A percentile compares a stretch with the other conserved stretches of the same genome.
These are phyloP conservation scores for Chondrilla cf. caribensis DNA, from an alignment of 37 sponge, comb jelly and placozoan species.

Conservation along the genomic window DNA sequence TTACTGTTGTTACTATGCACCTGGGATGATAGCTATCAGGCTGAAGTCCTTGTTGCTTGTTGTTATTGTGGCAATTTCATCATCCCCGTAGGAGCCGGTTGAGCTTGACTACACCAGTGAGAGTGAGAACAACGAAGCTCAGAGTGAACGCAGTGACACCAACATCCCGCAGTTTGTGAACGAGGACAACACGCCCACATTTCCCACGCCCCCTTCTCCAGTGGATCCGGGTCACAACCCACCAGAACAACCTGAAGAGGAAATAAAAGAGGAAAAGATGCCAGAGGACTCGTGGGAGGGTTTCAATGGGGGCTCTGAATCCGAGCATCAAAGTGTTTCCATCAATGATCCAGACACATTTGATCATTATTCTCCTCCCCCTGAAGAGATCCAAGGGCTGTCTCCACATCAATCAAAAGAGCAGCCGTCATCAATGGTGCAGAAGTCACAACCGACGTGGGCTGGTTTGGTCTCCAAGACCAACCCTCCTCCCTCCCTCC, in stretches of 20 bases:
- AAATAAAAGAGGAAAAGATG: conserved; percentile 20
- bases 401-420: background rate
- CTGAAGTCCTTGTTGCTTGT: no score
- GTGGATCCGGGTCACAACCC: background rate
- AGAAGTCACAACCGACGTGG: background rate
- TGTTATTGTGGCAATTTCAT: no score
- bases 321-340: background rate
- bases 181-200: background rate
- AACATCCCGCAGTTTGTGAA: background rate
- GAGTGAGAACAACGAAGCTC: conserved; percentile 65
- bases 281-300: background rate
- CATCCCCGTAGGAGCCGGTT: no score
- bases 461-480: conserved; percentile 6
- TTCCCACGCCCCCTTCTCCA: background rate
- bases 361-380: background rate
- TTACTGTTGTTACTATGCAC: no score
- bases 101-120: conserved; percentile 71
- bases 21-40: no score
- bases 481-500: background rate
- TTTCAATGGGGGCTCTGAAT: background rate
- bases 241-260: background rate
- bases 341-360: background rate
- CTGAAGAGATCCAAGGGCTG: background rate
- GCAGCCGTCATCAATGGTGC: background rate
- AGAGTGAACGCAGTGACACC: conserved; percentile 10